These are phyloP conservation scores for Caerostris darwini DNA, from an alignment of 1,140 invertebrate species.

Conservation along the genomic window DNA sequence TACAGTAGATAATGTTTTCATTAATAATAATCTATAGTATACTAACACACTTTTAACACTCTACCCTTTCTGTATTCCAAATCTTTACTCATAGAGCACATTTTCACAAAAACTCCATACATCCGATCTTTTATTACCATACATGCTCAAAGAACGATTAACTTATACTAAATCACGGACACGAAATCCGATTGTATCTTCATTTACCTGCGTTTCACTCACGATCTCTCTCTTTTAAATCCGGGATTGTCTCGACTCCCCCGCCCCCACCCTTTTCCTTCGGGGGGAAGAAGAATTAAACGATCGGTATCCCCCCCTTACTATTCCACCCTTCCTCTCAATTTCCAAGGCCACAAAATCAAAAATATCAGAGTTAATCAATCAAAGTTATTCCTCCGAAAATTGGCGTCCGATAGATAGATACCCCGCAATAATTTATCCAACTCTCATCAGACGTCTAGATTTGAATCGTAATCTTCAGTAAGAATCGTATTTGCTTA, in stretches of 20 bases:
- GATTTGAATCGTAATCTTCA: slow-evolving; percentile 11
- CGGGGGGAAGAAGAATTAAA: slow-evolving; percentile 6
- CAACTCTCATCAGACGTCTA: slow-evolving; percentile 1
- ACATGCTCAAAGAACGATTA: slow-evolving; percentile 27
- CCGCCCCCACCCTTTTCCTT: background rate
- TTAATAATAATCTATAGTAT: too few relatives aligned
- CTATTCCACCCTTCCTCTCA: slow-evolving; percentile 5
- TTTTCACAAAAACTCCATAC: background rate
- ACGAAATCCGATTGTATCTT: slow-evolving; percentile 75
- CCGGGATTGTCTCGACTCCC: slow-evolving; percentile 56
- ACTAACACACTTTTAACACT: too few relatives aligned
- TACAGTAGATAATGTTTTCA: too few relatives aligned
- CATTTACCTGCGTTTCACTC: slow-evolving; percentile 64
- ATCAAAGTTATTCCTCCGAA: background rate
- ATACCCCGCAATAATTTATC: background rate
- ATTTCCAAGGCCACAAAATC: slow-evolving; percentile 55
- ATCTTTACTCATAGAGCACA: slow-evolving; percentile 1
- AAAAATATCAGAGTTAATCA: background rate
- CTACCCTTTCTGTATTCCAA: too few relatives aligned
- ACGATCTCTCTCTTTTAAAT: slow-evolving; percentile 72
- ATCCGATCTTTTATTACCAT: slow-evolving; percentile 45
- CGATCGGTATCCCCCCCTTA: slow-evolving; percentile 5
- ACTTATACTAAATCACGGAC: slow-evolving; percentile 18
- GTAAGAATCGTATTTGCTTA: background rate
- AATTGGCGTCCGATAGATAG: background rate